Evolutionary conservation across 1,140 invertebrate genomes (phyloP), one percentile per base, ranked within the genome.

Genomic region (Diachasma alloeum): DNA sequence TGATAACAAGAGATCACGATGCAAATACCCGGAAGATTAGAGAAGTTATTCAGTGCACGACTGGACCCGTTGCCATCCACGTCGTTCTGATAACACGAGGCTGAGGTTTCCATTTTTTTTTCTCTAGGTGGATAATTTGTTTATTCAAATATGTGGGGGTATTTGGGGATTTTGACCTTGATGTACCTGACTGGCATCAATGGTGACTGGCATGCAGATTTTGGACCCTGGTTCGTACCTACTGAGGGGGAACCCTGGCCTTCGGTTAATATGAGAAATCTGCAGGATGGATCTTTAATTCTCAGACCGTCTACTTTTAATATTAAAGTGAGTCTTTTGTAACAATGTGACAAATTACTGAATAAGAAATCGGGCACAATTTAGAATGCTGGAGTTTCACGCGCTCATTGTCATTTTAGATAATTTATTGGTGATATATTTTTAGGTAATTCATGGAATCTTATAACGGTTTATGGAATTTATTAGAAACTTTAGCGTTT

Each of bases 161-260:
- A 37, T 46, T 75, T 75, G 39, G 31, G 46, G 4, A 15, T 76
- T 24, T 44, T 63, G 11, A 22, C 56, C 19, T 76, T 39, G 22
- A 36, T 70, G n/a, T 63, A 22, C 10, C 39, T 24, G 8, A 4
- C 31, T 31, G 31, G 31, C 31, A 31, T 71, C 24, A 24, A 31
- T 0, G 71, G 44, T n/a, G 37, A 74, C 3, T 80, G 80, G 79
- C 81, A 87, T 63, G 81, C 80, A 9, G 76, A 83, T 24, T 15
- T 78, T 11, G 88, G 88, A 2, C 83, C 88, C 1, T 86, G 83
- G 84, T 82, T 88, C 0, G 78, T 67, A 4, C 68, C 88, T 0
- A 90, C 90, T 0, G 76, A 84, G 17, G 90, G 90, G 9, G 86
- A 91, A 81, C 80, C 84, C 4, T 91, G 90, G 90, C 90, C 90